A percentile compares a stretch with the other conserved stretches of the same genome.
These are phyloP conservation scores for Mactromeris polynyma DNA, from an alignment of 2,888 invertebrate genomes.

Conservation along the genomic window DNA sequence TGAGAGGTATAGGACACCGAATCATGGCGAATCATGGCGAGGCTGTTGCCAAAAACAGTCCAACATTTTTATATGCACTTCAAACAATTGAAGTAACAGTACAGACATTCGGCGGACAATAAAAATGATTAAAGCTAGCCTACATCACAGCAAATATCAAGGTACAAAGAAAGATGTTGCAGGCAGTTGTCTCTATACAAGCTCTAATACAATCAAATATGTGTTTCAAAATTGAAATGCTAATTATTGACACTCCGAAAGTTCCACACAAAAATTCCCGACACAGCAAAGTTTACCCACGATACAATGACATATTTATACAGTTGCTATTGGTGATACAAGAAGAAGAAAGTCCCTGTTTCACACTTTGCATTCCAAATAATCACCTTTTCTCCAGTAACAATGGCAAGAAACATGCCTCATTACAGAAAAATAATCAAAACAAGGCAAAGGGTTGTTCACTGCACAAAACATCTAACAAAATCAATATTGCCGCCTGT, in stretches of 20 bases:
- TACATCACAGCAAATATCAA: too few relatives aligned
- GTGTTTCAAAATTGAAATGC: too few relatives aligned
- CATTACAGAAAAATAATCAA: conserved; percentile 14
- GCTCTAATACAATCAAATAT: too few relatives aligned
- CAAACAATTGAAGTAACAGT: too few relatives aligned
- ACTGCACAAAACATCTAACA: conserved; percentile 8
- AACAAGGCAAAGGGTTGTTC: neutral
- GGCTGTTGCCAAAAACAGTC: too few relatives aligned
- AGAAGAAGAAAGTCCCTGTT: neutral
- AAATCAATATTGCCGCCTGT: conserved; percentile 37
- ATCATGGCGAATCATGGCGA: too few relatives aligned
- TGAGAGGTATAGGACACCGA: too few relatives aligned
- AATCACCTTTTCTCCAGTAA: neutral
- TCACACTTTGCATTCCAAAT: conserved; percentile 1
- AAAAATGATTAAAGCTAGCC: too few relatives aligned
- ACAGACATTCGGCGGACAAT: too few relatives aligned
- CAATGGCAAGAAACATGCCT: neutral
- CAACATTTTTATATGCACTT: too few relatives aligned
- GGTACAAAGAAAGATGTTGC: too few relatives aligned
- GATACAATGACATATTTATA: neutral
- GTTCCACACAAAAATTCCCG: neutral
- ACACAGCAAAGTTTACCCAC: neutral
- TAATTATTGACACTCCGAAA: neutral
- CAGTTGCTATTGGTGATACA: neutral
- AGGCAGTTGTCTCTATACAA: too few relatives aligned